Percentiles rank a stretch among this genome's conserved stretches.
These are phyloP conservation scores for Benthosema pterotum DNA, from an alignment of 2,797 vertebrate species.

Conservation along the genomic window DNA sequence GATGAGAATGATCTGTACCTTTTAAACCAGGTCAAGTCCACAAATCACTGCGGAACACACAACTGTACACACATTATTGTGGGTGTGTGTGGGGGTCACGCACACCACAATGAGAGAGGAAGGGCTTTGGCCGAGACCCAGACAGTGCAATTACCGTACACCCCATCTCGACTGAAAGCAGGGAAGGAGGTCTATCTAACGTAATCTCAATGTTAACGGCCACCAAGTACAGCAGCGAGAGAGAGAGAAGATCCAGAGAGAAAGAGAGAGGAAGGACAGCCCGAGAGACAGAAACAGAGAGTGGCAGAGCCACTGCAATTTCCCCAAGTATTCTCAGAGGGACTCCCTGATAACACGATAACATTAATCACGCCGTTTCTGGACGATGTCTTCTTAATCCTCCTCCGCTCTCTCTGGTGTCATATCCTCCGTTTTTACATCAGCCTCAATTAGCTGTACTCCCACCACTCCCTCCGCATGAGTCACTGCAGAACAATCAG, in stretches of 20 bases:
- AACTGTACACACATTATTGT: conserved; percentile 5
- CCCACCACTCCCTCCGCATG: conserved; percentile 32
- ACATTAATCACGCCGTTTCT: conserved; percentile 44
- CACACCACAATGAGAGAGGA: conserved; percentile 45
- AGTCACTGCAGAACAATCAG: conserved; percentile 40
- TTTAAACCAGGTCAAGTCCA: conserved; percentile 11
- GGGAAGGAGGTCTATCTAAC: conserved; percentile 61
- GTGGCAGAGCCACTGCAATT: not conserved
- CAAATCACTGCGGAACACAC: conserved; percentile 24
- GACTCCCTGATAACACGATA: conserved; percentile 48
- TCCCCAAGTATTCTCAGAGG: conserved; percentile 41
- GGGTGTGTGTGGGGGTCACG: too few relatives aligned
- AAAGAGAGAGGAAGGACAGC: conserved; percentile 29
- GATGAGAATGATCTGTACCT: not conserved
- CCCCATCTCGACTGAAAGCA: conserved; percentile 51
- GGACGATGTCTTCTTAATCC: conserved; percentile 50
- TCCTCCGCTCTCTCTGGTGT: conserved; percentile 37
- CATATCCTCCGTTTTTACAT: conserved; percentile 53
- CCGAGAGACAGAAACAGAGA: conserved; percentile 12
- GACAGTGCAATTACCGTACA: conserved; percentile 57
- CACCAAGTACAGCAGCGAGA: conserved; percentile 19
- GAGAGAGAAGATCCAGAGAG: conserved; percentile 32
- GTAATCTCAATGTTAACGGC: conserved; percentile 58
- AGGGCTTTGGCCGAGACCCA: conserved; percentile 46
- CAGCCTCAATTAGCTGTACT: conserved; percentile 42